phyloP scores from a whole-genome alignment of 2,888 invertebrate species.

The Hofmannophila pseudospretella region DNA sequence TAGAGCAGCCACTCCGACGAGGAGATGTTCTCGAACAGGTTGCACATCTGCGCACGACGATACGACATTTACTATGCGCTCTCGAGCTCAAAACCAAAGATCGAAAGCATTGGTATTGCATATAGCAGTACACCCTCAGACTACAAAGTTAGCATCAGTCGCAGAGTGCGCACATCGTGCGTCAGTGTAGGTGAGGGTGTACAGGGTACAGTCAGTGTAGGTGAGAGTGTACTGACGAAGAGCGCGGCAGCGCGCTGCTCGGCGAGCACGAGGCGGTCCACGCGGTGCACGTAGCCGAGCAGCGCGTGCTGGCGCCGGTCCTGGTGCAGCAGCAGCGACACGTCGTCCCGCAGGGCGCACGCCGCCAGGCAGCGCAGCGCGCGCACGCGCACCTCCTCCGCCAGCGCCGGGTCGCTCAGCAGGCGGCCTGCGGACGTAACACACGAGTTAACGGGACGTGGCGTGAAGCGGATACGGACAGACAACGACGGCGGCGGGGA shows the following conservation, averaged over 20 bases:
- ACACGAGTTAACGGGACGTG: neutral
- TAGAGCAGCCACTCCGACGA: constrained; percentile 96
- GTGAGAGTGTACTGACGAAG: constrained; percentile 82
- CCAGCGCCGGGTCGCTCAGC: constrained; percentile 70
- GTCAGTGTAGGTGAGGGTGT: too few species aligned
- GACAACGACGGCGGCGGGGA: neutral
- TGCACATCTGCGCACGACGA: constrained; percentile 82
- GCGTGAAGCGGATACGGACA: too few species aligned
- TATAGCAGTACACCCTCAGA: too few species aligned
- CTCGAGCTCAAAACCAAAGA: too few species aligned
- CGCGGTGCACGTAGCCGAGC: constrained; percentile 90
- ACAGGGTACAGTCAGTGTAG: too few species aligned
- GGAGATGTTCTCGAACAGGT: constrained; percentile 92
- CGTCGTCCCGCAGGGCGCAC: constrained; percentile 91
- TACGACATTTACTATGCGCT: neutral
- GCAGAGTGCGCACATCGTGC: too few species aligned
- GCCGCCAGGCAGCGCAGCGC: constrained; percentile 85
- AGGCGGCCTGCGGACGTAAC: constrained; percentile 28
- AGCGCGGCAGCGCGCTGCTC: constrained; percentile 89
- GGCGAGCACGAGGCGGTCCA: constrained; percentile 84
- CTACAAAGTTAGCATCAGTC: too few species aligned
- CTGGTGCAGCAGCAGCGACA: constrained; percentile 92
- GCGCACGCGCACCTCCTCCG: constrained; percentile 79
- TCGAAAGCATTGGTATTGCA: too few species aligned
- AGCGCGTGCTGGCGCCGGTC: constrained; percentile 92